Percentiles rank a stretch among this genome's conserved stretches.
phyloP scores from a whole-genome alignment of 2,888 invertebrate species.

The Hirtodrosophila confusa region DNA sequence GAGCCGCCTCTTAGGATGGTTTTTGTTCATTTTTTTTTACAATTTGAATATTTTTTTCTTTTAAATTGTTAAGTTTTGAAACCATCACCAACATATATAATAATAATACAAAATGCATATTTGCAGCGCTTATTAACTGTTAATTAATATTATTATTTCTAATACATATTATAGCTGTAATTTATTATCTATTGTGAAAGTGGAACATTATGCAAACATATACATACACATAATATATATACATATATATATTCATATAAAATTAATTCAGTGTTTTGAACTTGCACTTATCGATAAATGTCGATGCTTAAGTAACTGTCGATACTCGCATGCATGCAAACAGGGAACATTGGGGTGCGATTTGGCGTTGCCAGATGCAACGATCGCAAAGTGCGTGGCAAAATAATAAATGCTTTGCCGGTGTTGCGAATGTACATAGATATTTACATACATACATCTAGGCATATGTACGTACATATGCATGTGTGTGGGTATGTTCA shows the following conservation, averaged over 20 bases:
- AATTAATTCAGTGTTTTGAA: slow-evolving; percentile 4
- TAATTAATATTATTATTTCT: slow-evolving; percentile 71
- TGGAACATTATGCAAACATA: slow-evolving; percentile 54
- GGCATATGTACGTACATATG: neutral
- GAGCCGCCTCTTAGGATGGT: slow-evolving; percentile 10
- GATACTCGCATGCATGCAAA: too few relatives aligned
- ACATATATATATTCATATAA: slow-evolving; percentile 48
- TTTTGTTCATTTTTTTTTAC: slow-evolving; percentile 30
- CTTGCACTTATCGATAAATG: slow-evolving; percentile 27
- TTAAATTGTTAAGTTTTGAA: slow-evolving; percentile 56
- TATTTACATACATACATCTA: neutral
- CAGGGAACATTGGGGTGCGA: neutral
- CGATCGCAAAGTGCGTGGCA: slow-evolving; percentile 12
- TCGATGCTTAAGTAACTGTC: slow-evolving; percentile 6
- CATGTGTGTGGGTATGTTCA: neutral
- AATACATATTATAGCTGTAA: slow-evolving; percentile 63
- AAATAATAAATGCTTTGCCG: slow-evolving; percentile 16
- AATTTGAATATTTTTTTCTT: slow-evolving; percentile 28
- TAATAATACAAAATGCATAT: slow-evolving; percentile 28
- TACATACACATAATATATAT: slow-evolving; percentile 41
- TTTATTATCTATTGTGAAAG: slow-evolving; percentile 69
- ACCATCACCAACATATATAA: slow-evolving; percentile 22
- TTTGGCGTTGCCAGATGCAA: slow-evolving; percentile 6
- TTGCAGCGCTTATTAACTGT: slow-evolving; percentile 70
- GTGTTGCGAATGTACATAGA: neutral